Evolutionary conservation across 2,888 invertebrate species (phyloP).

Genomic region (Pammene aurita): DNA sequence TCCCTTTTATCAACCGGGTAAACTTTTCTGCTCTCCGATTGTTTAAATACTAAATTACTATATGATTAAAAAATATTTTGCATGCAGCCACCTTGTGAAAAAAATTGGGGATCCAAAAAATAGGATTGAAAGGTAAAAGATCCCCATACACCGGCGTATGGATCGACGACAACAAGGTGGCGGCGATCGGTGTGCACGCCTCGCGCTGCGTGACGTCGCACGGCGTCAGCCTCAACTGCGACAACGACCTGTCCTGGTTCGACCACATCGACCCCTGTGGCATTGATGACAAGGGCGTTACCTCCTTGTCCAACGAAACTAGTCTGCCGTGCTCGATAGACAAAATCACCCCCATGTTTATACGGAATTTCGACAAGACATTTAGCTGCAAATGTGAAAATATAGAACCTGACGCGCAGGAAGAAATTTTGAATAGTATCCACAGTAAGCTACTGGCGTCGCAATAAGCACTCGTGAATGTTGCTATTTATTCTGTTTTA

Average conservation of each 20-base stretch:
- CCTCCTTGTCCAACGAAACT: constrained; percentile 91
- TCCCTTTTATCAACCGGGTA: too few relatives aligned
- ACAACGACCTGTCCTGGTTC: constrained; percentile 96
- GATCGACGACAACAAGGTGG: constrained; percentile 93
- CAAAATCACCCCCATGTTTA: constrained; percentile 87
- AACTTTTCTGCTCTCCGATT: too few relatives aligned
- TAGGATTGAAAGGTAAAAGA: constrained; percentile 86
- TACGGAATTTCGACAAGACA: constrained; percentile 87
- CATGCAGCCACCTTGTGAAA: too few relatives aligned
- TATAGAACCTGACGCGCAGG: constrained; percentile 60
- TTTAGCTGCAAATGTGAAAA: constrained; percentile 85
- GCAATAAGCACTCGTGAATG: not conserved
- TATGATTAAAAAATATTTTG: too few relatives aligned
- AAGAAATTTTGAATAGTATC: constrained; percentile 67
- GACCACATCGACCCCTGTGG: constrained; percentile 98
- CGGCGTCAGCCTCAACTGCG: constrained; percentile 97
- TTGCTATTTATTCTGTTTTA: not conserved
- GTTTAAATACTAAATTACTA: too few relatives aligned
- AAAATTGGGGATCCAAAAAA: too few relatives aligned
- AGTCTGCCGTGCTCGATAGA: constrained; percentile 83
- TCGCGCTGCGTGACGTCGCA: constrained; percentile 96
- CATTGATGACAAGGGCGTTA: constrained; percentile 94
- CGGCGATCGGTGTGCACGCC: constrained; percentile 96
- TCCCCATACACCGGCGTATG: constrained; percentile 96
- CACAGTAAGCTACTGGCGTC: constrained; percentile 62